phyloP scores from a whole-genome alignment of 2,797 vertebrate species.

The Odontamblyopus lacepedii region DNA sequence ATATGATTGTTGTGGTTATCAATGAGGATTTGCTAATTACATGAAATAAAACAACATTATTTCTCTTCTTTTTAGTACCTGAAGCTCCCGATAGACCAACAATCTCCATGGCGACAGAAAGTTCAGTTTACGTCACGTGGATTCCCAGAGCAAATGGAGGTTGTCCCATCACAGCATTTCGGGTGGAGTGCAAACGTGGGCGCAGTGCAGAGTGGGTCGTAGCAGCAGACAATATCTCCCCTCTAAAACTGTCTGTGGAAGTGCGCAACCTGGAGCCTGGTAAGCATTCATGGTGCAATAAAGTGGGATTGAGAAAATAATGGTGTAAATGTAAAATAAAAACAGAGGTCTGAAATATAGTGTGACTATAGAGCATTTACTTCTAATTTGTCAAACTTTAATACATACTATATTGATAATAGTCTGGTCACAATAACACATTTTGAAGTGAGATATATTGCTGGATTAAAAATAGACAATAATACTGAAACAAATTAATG shows the following conservation, averaged over 20 bases:
- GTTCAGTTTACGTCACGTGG: constrained; percentile 93
- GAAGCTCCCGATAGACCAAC: constrained; percentile 94
- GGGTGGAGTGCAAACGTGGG: constrained; percentile 89
- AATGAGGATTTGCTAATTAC: constrained; percentile 23
- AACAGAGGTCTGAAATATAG: constrained; percentile 1
- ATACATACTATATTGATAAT: not conserved
- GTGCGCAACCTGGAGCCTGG: constrained; percentile 92
- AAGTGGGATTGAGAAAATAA: constrained; percentile 12
- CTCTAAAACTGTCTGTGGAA: constrained; percentile 95
- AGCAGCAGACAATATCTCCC: constrained; percentile 92
- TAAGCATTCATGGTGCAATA: constrained; percentile 55
- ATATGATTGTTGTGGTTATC: constrained; percentile 24
- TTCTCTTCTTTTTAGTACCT: constrained; percentile 75
- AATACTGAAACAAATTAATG: too few relatives aligned
- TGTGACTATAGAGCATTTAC: not conserved
- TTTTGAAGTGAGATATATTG: too few relatives aligned
- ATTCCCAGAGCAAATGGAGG: constrained; percentile 96
- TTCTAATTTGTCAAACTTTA: too few relatives aligned
- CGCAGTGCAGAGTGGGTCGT: constrained; percentile 84
- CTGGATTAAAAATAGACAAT: too few relatives aligned
- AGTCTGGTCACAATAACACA: too few relatives aligned
- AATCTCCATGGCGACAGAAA: constrained; percentile 90
- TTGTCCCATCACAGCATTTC: constrained; percentile 94
- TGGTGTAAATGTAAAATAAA: not conserved
- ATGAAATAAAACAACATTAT: not conserved